These are phyloP conservation scores for Nesogale talazaci DNA, from an alignment of 2,113 vertebrate species.

Conservation along the genomic window DNA sequence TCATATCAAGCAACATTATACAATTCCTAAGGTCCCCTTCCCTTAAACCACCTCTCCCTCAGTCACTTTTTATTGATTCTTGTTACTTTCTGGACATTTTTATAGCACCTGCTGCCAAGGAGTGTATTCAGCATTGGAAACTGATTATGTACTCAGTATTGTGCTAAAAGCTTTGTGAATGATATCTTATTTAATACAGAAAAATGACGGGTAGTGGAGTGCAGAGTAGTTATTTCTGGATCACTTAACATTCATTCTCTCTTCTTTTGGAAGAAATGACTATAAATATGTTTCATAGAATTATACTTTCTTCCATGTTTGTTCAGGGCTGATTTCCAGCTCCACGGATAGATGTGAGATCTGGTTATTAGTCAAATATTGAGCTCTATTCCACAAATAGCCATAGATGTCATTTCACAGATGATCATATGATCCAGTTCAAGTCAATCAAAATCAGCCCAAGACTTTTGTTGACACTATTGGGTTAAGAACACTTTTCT, in stretches of 20 bases:
- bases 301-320: neutral
- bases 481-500: neutral
- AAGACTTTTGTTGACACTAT: conserved; percentile 1
- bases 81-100: too few relatives aligned
- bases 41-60: too few relatives aligned
- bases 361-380: neutral
- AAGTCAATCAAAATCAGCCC: neutral
- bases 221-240: neutral
- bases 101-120: neutral
- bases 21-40: too few relatives aligned
- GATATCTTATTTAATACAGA: neutral
- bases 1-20: too few relatives aligned
- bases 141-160: neutral
- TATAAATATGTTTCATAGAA: neutral
- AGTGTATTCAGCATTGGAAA: neutral
- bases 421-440: neutral
- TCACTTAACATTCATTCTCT: neutral
- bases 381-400: neutral
- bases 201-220: neutral
- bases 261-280: conserved; percentile 40
- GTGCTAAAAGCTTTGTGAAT: neutral
- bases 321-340: neutral
- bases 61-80: too few relatives aligned
- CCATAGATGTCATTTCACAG: neutral
- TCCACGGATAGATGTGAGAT: neutral